A percentile compares a stretch with the other conserved stretches of the same genome.
Conservation (phyloP, 2,888 invertebrate genomes). For the Drosophila picticornis region DNA sequence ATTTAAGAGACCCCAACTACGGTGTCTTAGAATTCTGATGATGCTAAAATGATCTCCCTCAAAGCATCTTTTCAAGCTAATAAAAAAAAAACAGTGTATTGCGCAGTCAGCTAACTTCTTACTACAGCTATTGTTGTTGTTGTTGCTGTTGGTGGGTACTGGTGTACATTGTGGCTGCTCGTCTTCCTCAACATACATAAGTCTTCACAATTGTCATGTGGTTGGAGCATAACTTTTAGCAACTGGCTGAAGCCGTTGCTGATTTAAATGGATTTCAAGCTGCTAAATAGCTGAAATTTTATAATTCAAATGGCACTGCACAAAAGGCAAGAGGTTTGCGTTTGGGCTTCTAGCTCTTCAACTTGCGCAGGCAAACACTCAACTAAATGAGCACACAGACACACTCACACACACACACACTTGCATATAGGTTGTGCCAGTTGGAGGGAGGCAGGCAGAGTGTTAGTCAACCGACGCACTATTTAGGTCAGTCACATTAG, state of each 20-base stretch:
- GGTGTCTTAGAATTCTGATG: background rate
- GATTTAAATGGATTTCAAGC: slow-evolving; percentile 72
- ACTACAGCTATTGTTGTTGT: background rate
- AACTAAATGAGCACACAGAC: slow-evolving; percentile 69
- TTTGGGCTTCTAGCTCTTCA: slow-evolving; percentile 52
- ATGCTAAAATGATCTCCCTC: too few relatives aligned
- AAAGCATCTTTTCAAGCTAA: background rate
- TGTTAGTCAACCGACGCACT: slow-evolving; percentile 67
- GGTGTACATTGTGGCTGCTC: slow-evolving; percentile 39
- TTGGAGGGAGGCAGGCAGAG: slow-evolving; percentile 31
- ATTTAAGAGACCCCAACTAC: background rate
- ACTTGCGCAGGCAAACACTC: slow-evolving; percentile 61
- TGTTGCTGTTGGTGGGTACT: slow-evolving; percentile 4
- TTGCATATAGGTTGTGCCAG: slow-evolving; percentile 19
- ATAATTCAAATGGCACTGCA: slow-evolving; percentile 69
- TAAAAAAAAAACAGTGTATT: slow-evolving; percentile 1
- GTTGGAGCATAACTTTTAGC: slow-evolving; percentile 31
- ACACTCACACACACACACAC: slow-evolving; percentile 18
- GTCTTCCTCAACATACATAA: slow-evolving; percentile 15
- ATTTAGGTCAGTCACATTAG: slow-evolving; percentile 83
- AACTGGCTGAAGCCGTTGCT: slow-evolving; percentile 31
- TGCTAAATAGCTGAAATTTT: slow-evolving; percentile 73
- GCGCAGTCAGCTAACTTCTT: background rate
- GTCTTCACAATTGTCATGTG: slow-evolving; percentile 32
- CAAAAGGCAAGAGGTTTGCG: slow-evolving; percentile 13